Conservation (phyloP, 1,140 invertebrate genomes). For the Neodiprion pinetum region DNA sequence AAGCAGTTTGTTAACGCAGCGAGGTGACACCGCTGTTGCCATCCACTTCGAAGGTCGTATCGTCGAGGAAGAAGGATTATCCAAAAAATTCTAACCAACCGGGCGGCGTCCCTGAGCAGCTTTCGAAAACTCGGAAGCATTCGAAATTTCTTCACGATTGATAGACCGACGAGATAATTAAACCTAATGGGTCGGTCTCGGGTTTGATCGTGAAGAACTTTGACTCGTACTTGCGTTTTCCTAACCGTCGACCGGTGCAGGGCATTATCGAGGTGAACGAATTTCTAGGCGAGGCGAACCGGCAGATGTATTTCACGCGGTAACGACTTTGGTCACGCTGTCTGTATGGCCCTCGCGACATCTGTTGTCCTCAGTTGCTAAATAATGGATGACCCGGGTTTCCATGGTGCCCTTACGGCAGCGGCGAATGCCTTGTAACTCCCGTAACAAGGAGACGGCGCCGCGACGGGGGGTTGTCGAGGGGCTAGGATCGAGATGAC, state of each 20-base stretch:
- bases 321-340: conserved; percentile 50
- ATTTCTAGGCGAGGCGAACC: conserved; percentile 31
- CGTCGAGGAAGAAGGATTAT: no score
- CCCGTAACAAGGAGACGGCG: conserved; percentile 1
- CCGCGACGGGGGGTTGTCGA: conserved; percentile 22
- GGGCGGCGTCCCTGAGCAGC: no score
- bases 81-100: no score
- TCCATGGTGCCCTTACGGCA: conserved; percentile 21
- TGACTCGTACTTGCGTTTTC: no score
- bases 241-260: not conserved
- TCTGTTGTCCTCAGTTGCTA: conserved; percentile 35
- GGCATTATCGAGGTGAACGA: conserved; percentile 33
- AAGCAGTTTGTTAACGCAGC: no score
- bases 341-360: conserved; percentile 42
- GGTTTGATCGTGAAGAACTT: no score
- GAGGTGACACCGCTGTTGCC: no score
- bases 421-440: conserved; percentile 32
- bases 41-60: no score
- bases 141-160: no score
- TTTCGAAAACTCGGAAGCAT: no score
- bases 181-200: no score
- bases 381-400: conserved; percentile 38
- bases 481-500: conserved; percentile 44
- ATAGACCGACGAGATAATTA: no score
- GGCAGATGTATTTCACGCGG: conserved; percentile 48